Conservation (phyloP, 1,140 invertebrate genomes). For the Eurosta solidaginis region DNA sequence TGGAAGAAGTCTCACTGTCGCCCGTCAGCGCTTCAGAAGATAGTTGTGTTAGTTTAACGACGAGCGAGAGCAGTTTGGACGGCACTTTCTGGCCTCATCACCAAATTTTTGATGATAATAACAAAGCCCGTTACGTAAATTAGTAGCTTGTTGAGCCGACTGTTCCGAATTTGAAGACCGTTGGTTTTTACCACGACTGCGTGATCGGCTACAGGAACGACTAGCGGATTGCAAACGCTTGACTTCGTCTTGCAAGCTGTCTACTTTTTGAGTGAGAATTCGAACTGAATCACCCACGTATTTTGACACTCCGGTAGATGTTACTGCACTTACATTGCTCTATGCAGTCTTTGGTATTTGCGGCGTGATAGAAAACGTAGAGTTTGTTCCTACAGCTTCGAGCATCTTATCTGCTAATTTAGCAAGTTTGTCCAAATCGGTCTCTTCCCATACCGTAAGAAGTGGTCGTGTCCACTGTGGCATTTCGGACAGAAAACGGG, state of each 20-base stretch:
- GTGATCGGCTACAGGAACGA: not conserved
- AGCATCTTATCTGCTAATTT: not conserved
- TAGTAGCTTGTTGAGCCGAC: too few species aligned
- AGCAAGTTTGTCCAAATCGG: constrained; percentile 8
- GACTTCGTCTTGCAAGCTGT: too few species aligned
- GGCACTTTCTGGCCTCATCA: not conserved
- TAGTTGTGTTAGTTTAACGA: not conserved
- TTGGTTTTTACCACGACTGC: too few species aligned
- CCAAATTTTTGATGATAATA: not conserved
- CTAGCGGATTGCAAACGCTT: too few species aligned
- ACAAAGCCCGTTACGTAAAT: too few species aligned
- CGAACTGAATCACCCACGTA: not conserved
- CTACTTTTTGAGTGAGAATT: too few species aligned
- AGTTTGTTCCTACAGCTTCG: not conserved
- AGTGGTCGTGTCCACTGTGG: constrained; percentile 1
- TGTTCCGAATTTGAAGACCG: too few species aligned
- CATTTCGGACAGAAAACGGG: too few species aligned
- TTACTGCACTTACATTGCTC: too few species aligned
- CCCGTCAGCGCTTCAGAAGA: not conserved
- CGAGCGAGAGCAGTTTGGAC: too few species aligned
- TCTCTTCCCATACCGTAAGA: not conserved
- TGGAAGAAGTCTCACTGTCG: not conserved
- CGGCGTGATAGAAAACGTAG: not conserved
- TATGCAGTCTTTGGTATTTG: too few species aligned
- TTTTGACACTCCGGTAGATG: not conserved